These are phyloP conservation scores for Planococcus citri DNA, from an alignment of 1,140 invertebrate species.

Conservation along the genomic window DNA sequence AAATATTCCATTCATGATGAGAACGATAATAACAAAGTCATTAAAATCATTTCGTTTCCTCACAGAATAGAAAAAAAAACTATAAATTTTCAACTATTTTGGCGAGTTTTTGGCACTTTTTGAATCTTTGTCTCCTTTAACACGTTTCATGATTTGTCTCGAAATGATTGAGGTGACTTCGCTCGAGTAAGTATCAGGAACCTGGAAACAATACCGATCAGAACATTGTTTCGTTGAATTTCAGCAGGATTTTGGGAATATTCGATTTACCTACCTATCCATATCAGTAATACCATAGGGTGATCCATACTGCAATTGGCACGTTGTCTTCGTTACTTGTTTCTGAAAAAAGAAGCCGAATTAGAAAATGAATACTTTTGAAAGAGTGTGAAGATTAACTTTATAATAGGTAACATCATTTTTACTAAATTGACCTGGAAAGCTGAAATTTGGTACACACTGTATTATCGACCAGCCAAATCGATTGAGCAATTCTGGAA, in stretches of 20 bases:
- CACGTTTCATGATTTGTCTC: not conserved
- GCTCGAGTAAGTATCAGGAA: not conserved
- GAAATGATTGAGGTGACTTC: not conserved
- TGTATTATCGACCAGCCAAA: too few relatives aligned
- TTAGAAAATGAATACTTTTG: conserved; percentile 43
- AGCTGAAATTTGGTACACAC: too few relatives aligned
- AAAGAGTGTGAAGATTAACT: too few relatives aligned
- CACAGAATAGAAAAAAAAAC: too few relatives aligned
- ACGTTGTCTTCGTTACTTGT: conserved; percentile 84
- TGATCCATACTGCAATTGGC: conserved; percentile 89
- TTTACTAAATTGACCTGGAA: too few relatives aligned
- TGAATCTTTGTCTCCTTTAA: not conserved
- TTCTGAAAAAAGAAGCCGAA: conserved; percentile 73
- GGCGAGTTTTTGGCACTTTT: not conserved
- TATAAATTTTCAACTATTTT: not conserved
- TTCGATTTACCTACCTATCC: conserved; percentile 48
- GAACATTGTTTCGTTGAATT: too few relatives aligned
- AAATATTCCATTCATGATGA: too few relatives aligned
- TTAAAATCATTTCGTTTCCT: too few relatives aligned
- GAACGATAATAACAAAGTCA: too few relatives aligned
- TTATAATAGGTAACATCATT: too few relatives aligned
- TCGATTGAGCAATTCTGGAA: too few relatives aligned
- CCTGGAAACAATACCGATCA: not conserved
- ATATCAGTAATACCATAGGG: conserved; percentile 65
- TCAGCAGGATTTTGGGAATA: not conserved